These are phyloP conservation scores for Calameuta filiformis DNA, from an alignment of 2,888 invertebrate species.

Conservation along the genomic window DNA sequence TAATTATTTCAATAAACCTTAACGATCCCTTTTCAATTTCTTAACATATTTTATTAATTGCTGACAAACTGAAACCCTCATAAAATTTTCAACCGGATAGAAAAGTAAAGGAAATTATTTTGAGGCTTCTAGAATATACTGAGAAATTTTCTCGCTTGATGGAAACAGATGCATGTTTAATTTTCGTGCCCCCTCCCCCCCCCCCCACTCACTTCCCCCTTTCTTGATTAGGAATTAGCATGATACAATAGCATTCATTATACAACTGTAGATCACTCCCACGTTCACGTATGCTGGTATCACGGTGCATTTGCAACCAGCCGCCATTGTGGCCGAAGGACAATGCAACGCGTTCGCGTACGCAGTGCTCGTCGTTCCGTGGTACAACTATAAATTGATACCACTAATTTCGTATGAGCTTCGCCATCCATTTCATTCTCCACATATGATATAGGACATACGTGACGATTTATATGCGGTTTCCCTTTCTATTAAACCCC, in stretches of 20 bases:
- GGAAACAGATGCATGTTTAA: neutral
- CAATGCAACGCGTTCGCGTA: neutral
- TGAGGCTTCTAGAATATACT: too few relatives aligned
- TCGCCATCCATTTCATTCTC: neutral
- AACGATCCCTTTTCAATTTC: too few relatives aligned
- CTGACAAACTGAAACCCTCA: too few relatives aligned
- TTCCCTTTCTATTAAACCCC: neutral
- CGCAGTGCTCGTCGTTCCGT: neutral
- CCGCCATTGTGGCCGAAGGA: conserved; percentile 1
- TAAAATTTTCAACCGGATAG: too few relatives aligned
- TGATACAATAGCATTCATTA: conserved; percentile 7
- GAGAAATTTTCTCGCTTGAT: neutral
- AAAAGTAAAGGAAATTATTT: neutral
- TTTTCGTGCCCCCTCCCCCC: neutral
- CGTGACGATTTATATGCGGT: neutral
- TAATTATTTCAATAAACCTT: too few relatives aligned
- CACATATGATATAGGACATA: neutral
- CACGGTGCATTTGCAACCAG: neutral
- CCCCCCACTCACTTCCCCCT: neutral
- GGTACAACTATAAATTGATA: conserved; percentile 1
- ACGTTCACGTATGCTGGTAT: neutral
- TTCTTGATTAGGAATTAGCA: conserved; percentile 7
- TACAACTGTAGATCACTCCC: conserved; percentile 7
- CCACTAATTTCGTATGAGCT: conserved; percentile 3
- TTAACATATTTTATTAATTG: too few relatives aligned